Percentiles rank a stretch among this genome's conserved stretches.
phyloP scores from a whole-genome alignment of 2,888 invertebrate species.

The Agrilus mali region DNA sequence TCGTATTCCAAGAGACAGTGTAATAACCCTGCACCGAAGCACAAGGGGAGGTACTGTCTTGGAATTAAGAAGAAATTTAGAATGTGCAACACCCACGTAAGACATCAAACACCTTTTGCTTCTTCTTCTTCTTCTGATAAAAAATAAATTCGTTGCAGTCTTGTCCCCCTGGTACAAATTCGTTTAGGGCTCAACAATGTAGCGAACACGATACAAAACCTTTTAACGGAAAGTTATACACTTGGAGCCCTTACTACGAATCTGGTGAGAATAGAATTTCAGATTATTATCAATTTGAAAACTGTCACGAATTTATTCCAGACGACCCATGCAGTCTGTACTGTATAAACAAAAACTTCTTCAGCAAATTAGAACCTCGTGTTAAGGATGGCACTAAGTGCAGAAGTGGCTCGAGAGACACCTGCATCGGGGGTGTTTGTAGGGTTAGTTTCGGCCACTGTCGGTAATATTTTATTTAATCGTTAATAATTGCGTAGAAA shows the following conservation, averaged over 20 bases:
- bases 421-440: slow-evolving; percentile 52
- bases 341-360: slow-evolving; percentile 47
- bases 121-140: not conserved
- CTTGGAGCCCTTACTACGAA: slow-evolving; percentile 35
- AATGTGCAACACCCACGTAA: slow-evolving; percentile 46
- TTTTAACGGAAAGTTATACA: slow-evolving; percentile 34
- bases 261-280: slow-evolving; percentile 25
- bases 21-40: slow-evolving; percentile 47
- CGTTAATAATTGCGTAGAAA: slow-evolving; percentile 34
- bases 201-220: slow-evolving; percentile 33
- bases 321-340: slow-evolving; percentile 46
- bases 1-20: slow-evolving; percentile 44
- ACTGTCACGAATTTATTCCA: slow-evolving; percentile 12
- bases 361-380: slow-evolving; percentile 43
- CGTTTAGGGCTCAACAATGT: slow-evolving; percentile 39
- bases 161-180: slow-evolving; percentile 33
- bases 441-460: slow-evolving; percentile 33
- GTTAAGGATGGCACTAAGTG: slow-evolving; percentile 53
- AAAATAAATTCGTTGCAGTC: slow-evolving; percentile 17
- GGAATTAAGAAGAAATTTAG: slow-evolving; percentile 47
- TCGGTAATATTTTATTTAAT: slow-evolving; percentile 6
- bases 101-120: slow-evolving; percentile 1
- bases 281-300: not conserved
- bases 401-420: slow-evolving; percentile 44
- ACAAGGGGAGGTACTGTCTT: slow-evolving; percentile 50